Evolutionary conservation across 2,797 vertebrate genomes (phyloP), one percentile per base, ranked within the genome.

Genomic region (Coregonus suidteri): DNA sequence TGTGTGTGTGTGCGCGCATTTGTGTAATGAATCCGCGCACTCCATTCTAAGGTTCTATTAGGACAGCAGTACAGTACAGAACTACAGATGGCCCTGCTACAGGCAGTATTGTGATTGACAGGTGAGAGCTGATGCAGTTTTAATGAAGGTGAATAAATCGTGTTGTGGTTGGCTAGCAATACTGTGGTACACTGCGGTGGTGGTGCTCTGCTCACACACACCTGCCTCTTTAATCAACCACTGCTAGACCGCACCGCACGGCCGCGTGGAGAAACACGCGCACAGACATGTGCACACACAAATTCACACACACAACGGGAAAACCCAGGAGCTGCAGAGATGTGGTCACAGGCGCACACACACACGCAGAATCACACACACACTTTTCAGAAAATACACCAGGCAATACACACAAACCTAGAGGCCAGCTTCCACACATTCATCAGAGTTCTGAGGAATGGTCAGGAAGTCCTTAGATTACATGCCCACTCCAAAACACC

Each of bases 211-310:
- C 87, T 91, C 84, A 84, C 87, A 85, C 77, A 53, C 52, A 54
- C 52, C 15, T 86, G 79, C 37, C 86, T 86, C 86, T 91, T 92
- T 90, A 93, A 92, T 93, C 91, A 91, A 88, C 82, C 75, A 59
- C 83, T 75, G 87, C 77, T 76, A 31, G 82, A 87, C 85, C 82
- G 9, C 41, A 47, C 31, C 31, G 37, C 88, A 88, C 78, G 78
- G 70, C 13, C 75, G 78, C 71, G 18, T 62, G 30, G 51, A 1
- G 20, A 11, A 20, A 73, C 35, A 35, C 68, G 76, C 47, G 73
- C 77, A 80, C 71, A 13, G 53, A 64, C 25, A 64, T 56, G 51
- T 16, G 18, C 56, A 20, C 69, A 41, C 20, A 65, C 14, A 71
- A 35, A 77, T 25, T 14, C 59, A 75, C 25, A 31, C 62, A 67